Evolutionary conservation across 1,140 invertebrate genomes (phyloP), one percentile per base, ranked within the genome.

Genomic region (Laupala kohalensis): DNA sequence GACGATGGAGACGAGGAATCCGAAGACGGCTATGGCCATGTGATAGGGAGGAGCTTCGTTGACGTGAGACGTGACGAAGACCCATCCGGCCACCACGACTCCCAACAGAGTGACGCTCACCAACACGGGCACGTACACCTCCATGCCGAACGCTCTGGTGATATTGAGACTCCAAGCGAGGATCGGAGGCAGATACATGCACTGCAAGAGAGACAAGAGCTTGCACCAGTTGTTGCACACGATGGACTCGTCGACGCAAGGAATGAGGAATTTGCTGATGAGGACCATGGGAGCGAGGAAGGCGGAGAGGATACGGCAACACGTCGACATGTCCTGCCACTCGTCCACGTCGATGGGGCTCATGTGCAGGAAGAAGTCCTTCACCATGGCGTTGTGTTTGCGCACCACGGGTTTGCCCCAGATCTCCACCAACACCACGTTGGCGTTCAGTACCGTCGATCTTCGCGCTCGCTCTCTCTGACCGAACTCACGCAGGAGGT

Each of bases 1-100:
- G 25, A 87, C 74, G 72, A 90, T 84, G 25, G 88, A 86, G 19
- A 84, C 79, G 6, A 85, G 64, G 78, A 91, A 91, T 63, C 87
- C 89, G 15, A 87, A 69, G 77, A 88, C 89, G 24, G 86, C 85
- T 77, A 86, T 86, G 5, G 75, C 76, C 86, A 53, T 53, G 37
- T 53, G 37, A 19, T 53, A 53, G 1, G 9, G 9, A 4, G 37
- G 37, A 9, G 37, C 37, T 53, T 53, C 37, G 37, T 19, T 19
- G 37, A 53, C 37, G 9, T 53, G 9, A 19, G 37, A 53, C 37
- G 37, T 53, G 9, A 13, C 19, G 37, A 53, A 53, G 9, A 53
- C 37, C 1, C 9, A 13, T 0, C 9, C 0, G 9, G 37, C 37
- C 9, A 53, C 9, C 37, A 19, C 37, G 9, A 53, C 1, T 2